Percentiles rank a stretch among this genome's conserved stretches.
phyloP scores from a whole-genome alignment of 1,140 invertebrate species.

The Lordiphosa mommai region DNA sequence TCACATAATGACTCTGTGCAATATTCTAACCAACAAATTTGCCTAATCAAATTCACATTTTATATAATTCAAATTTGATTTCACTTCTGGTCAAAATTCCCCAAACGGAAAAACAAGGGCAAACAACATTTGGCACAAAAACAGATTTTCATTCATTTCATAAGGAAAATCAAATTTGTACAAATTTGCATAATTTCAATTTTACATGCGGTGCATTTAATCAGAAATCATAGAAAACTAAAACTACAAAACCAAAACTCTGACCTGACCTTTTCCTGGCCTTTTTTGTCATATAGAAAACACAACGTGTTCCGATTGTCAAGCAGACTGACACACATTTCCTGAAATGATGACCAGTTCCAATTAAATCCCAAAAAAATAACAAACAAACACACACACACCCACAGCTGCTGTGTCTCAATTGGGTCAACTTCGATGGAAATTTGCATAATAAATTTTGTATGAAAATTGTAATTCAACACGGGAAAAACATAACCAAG shows the following conservation, averaged over 20 bases:
- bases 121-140: no score
- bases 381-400: constrained; percentile 13
- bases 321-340: constrained; percentile 6
- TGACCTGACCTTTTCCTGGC: constrained; percentile 7
- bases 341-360: no score
- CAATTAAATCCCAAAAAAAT: no score
- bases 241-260: constrained; percentile 22
- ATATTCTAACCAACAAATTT: no score
- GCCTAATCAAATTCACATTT: no score
- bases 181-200: constrained; percentile 62
- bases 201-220: constrained; percentile 54
- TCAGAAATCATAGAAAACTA: constrained; percentile 18
- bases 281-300: background rate
- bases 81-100: constrained; percentile 11
- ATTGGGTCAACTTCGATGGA: constrained; percentile 16
- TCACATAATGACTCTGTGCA: no score
- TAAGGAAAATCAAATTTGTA: constrained; percentile 38
- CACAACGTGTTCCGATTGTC: constrained; percentile 23
- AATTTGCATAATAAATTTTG: constrained; percentile 27
- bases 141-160: background rate
- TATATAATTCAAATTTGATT: no score
- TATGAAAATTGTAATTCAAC: constrained; percentile 22
- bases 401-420: background rate
- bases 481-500: constrained; percentile 7
- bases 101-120: no score